These are phyloP conservation scores for Eptatretus burgeri DNA, from an alignment of 2,113 vertebrate genomes.

Conservation along the genomic window DNA sequence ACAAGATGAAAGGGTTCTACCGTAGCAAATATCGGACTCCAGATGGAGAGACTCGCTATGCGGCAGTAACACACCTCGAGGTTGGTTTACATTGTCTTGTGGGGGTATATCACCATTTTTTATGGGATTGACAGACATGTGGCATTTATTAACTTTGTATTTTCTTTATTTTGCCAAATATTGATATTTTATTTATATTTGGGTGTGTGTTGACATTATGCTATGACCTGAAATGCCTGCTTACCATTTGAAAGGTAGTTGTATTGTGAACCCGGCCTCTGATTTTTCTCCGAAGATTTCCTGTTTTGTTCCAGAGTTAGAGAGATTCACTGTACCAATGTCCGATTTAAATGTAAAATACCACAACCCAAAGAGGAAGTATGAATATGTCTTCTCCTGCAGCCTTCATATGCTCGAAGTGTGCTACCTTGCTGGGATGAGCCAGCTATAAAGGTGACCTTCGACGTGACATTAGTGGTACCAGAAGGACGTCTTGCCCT, in stretches of 20 bases:
- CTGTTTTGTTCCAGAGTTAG: not conserved
- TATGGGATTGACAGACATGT: not conserved
- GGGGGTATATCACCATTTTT: slow-evolving; percentile 4
- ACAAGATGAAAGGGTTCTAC: slow-evolving; percentile 3
- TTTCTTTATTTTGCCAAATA: not conserved
- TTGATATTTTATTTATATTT: not conserved
- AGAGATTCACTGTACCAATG: not conserved
- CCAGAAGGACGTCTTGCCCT: not conserved
- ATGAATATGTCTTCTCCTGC: not conserved
- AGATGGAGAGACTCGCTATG: not conserved
- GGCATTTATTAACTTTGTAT: not conserved
- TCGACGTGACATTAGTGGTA: not conserved
- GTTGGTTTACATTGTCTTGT: not conserved
- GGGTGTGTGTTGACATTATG: too few species aligned
- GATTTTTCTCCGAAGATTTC: not conserved
- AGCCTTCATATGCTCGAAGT: slow-evolving; percentile 1
- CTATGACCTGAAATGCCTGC: too few species aligned
- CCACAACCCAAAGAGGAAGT: not conserved
- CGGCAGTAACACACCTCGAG: slow-evolving; percentile 5
- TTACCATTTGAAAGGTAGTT: too few species aligned
- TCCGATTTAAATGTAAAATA: too few species aligned
- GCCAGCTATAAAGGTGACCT: slow-evolving; percentile 4
- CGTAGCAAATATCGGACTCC: slow-evolving; percentile 4
- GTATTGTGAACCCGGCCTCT: too few species aligned
- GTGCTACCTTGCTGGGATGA: slow-evolving; percentile 3